Conservation (phyloP, 1,140 invertebrate species). For the Berghia stephanieae region DNA sequence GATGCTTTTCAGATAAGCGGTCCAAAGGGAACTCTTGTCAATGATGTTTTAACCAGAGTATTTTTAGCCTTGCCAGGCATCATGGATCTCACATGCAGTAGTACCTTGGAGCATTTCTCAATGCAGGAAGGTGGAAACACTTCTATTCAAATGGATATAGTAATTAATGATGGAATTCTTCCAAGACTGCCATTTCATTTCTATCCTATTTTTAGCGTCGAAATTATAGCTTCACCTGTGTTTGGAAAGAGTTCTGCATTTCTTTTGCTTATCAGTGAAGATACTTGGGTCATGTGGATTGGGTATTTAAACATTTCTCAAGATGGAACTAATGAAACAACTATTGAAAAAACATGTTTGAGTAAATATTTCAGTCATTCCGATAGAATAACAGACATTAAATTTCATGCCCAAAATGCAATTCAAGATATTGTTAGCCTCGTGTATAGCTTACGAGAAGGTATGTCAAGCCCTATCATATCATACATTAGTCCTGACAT, state of each 20-base stretch:
- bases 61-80: slow-evolving; percentile 22
- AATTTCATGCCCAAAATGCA: neutral
- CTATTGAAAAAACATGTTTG: neutral
- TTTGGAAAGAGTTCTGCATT: slow-evolving; percentile 22
- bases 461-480: slow-evolving; percentile 18
- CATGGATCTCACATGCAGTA: slow-evolving; percentile 22
- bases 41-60: slow-evolving; percentile 17
- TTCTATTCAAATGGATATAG: slow-evolving; percentile 15
- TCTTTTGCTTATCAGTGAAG: slow-evolving; percentile 19
- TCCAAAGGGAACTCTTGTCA: neutral
- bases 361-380: slow-evolving; percentile 14
- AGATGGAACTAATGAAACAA: slow-evolving; percentile 22
- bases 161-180: slow-evolving; percentile 22
- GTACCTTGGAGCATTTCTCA: slow-evolving; percentile 4
- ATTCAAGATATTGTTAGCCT: slow-evolving; percentile 18
- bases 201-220: slow-evolving; percentile 18
- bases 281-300: slow-evolving; percentile 26
- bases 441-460: slow-evolving; percentile 19
- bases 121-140: slow-evolving; percentile 11
- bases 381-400: slow-evolving; percentile 24
- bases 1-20: neutral
- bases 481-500: slow-evolving; percentile 20
- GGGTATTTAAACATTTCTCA: slow-evolving; percentile 25
- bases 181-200: slow-evolving; percentile 19
- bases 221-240: slow-evolving; percentile 14